A percentile compares a stretch with the other conserved stretches of the same genome.
Evolutionary conservation across 2,113 vertebrate species (phyloP).

Genomic region (Symphodus melops): DNA sequence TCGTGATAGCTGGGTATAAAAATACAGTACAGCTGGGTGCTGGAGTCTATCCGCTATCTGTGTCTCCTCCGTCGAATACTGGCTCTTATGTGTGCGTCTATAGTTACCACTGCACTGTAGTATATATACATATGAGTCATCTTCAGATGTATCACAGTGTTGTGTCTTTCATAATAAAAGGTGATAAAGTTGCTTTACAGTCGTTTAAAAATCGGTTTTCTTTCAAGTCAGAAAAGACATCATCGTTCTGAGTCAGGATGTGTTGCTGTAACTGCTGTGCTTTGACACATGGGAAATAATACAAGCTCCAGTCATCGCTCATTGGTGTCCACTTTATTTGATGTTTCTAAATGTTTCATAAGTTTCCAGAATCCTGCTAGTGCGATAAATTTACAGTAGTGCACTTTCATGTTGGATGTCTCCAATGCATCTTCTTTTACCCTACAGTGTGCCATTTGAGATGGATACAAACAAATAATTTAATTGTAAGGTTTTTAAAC

Average conservation of each 20-base stretch:
- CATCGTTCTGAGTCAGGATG: slow-evolving; percentile 4
- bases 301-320: slow-evolving; percentile 29
- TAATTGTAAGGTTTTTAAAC: slow-evolving; percentile 22
- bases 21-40: slow-evolving; percentile 50
- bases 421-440: background rate
- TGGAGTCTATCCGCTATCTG: slow-evolving; percentile 39
- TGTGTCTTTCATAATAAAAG: slow-evolving; percentile 49
- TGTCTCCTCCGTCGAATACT: slow-evolving; percentile 35
- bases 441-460: background rate
- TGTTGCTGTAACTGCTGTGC: slow-evolving; percentile 16
- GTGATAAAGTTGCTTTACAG: slow-evolving; percentile 37
- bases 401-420: too few species aligned
- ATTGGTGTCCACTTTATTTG: slow-evolving; percentile 44
- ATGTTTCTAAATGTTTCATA: slow-evolving; percentile 28
- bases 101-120: slow-evolving; percentile 40
- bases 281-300: slow-evolving; percentile 19
- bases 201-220: slow-evolving; percentile 3
- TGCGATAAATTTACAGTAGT: slow-evolving; percentile 15
- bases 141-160: slow-evolving; percentile 33
- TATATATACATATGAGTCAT: slow-evolving; percentile 51
- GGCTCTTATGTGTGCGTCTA: slow-evolving; percentile 28
- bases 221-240: slow-evolving; percentile 14
- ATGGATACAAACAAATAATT: background rate
- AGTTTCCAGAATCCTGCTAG: slow-evolving; percentile 13
- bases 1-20: slow-evolving; percentile 62